These are phyloP conservation scores for Palythoa caribaeorum DNA, from an alignment of 92 coral and sea anemone genomes.

Conservation along the genomic window DNA sequence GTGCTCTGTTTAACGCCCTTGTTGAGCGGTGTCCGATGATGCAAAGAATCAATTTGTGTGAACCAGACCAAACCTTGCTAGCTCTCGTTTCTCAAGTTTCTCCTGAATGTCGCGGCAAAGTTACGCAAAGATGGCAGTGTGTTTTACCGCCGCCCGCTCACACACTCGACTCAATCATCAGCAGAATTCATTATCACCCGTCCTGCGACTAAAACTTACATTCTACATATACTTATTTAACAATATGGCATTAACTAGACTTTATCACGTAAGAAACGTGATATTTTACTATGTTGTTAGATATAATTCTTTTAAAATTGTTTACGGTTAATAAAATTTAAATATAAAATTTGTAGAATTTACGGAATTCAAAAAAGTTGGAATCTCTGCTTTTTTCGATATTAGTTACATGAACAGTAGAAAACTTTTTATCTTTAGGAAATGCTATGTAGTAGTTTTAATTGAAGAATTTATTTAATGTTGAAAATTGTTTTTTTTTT, in stretches of 20 bases:
- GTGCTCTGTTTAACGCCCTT: slow-evolving; percentile 82
- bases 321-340: background rate
- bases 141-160: slow-evolving; percentile 95
- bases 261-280: background rate
- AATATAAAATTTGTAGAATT: too few relatives aligned
- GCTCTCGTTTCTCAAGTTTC: slow-evolving; percentile 75
- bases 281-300: background rate
- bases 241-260: background rate
- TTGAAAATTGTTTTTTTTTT: too few relatives aligned
- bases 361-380: too few relatives aligned
- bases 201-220: background rate
- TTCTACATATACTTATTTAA: background rate
- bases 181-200: slow-evolving; percentile 74
- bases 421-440: too few relatives aligned
- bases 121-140: slow-evolving; percentile 98
- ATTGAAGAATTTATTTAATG: too few relatives aligned
- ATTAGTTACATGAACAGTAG: too few relatives aligned
- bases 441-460: too few relatives aligned
- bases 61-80: slow-evolving; percentile 92
- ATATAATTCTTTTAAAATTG: background rate
- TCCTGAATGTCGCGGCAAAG: slow-evolving; percentile 73
- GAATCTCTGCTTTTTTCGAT: too few relatives aligned
- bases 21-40: slow-evolving; percentile 79
- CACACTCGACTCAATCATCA: slow-evolving; percentile 91
- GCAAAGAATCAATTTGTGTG: slow-evolving; percentile 91